These are phyloP conservation scores for Brachyalestes nurse DNA, from an alignment of 2,797 vertebrate genomes.

Conservation along the genomic window DNA sequence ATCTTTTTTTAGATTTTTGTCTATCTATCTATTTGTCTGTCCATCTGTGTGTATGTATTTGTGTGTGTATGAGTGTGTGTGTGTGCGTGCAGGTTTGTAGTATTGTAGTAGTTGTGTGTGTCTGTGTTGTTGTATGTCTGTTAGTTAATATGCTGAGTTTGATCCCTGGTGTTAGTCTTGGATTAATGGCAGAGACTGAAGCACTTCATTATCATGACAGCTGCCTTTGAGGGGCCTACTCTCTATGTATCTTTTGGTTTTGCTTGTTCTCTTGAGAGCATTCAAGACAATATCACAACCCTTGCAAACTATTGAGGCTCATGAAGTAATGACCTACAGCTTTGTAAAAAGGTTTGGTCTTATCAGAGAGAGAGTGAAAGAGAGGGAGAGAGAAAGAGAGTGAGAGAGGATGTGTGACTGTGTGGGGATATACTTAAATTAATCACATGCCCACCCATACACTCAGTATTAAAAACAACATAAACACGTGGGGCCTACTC, in stretches of 20 bases:
- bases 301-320: conserved; percentile 30
- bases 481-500: conserved; percentile 3
- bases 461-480: conserved; percentile 11
- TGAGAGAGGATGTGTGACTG: background rate
- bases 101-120: background rate
- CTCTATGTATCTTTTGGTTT: conserved; percentile 63
- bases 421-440: conserved; percentile 30
- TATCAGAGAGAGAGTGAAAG: background rate
- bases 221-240: conserved; percentile 56
- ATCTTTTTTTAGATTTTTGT: no score
- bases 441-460: conserved; percentile 31
- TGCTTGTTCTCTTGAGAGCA: conserved; percentile 56
- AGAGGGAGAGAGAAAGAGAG: background rate
- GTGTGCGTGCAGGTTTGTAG: no score
- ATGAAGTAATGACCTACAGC: conserved; percentile 38
- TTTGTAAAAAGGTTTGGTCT: conserved; percentile 31
- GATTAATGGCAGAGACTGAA: conserved; percentile 63
- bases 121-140: conserved; percentile 1
- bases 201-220: conserved; percentile 67
- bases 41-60: no score
- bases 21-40: no score
- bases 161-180: conserved; percentile 50
- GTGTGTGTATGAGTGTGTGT: no score
- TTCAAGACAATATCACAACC: conserved; percentile 49
- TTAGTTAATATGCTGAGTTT: conserved; percentile 41